Base-by-base conservation (phyloP, 2,797 vertebrate species). In the Pseudocheirus occidentalis region DNA sequence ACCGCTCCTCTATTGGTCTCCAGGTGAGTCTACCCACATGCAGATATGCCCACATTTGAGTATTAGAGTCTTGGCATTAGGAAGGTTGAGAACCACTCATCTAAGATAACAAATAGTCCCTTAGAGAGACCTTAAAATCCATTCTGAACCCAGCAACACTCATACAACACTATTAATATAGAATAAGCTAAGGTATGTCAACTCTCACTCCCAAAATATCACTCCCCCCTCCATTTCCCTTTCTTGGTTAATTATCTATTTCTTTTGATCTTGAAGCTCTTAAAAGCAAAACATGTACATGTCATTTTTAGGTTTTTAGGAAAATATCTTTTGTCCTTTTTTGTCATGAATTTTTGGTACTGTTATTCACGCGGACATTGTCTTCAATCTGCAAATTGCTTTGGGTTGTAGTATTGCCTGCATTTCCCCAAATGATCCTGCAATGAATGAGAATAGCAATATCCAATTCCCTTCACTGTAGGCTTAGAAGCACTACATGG, bases 401-500 rank as follows among this genome's bases (percentile, higher is more conserved):
- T 24, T 31, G 53, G 90, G 52, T 89, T 66, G 50, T 55, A 91
- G 2, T 53, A 3, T 54, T 73, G 92, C 91, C 90, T 24, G 53
- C 4, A 90, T 95, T 93, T 40, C 92, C 92, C 92, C 7, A 31
- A 21, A 40, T 0, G 54, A 40, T 6, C 52, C 81, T 34, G 13
- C 50, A 0, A 28, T 46, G 10, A 90, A 55, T 91, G 1, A 53
- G 90, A 91, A 90, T 0, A 1, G 87, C 28, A 14, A 14, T 0
- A 54, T 53, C 90, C 2, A 16, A 59, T 73, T 87, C 53, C 73
- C 92, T 73, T 91, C 54, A 16, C 96, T 57, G 58, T 29, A 87
- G 1, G 4, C 95, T 53, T 95, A 92, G 95, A 98, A 96, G 97
- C 93, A 94, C n/a, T 95, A 89, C 96, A 91, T 91, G 0, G 94